Evolutionary conservation across 2,113 vertebrate species (phyloP), one percentile per base, ranked within the genome.

Genomic region (Poicephalus gulielmi): DNA sequence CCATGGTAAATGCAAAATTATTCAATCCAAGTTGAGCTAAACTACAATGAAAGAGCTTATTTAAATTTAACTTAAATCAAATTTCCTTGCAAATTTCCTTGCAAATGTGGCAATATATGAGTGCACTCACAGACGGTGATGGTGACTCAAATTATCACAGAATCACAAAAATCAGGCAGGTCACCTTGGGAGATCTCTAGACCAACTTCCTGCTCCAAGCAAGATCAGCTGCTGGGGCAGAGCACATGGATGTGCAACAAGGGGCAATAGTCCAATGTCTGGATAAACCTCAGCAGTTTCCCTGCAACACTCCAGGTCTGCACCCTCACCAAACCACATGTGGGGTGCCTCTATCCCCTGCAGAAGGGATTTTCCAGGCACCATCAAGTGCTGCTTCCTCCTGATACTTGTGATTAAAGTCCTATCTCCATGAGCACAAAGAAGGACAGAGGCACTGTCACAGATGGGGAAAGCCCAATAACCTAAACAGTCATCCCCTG

Each of bases 11-110:
- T 78, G 69, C 17, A 70, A 83, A 93, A 74, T 88, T 59, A 67
- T 47, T 81, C 50, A 86, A 27, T 49, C 47, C 43, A 79, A 70
- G 31, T 6, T 78, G 37, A 94, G 70, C 64, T 93, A 83, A 83
- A 73, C 31, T 53, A 43, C 49, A 75, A 22, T 8, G 41, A 83
- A 92, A 92, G 27, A 73, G 7, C 53, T 81, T 88, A 80, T 80
- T 92, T 74, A 86, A 92, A 92, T 95, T 57, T 92, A 90, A 90
- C 59, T n/a, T 69, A 83, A 93, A 89, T 71, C 17, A 78, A 63
- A 80, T 90, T 88, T 90, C 35, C 57, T 69, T 92, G 49, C 17
- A 81, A 63, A 80, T 92, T 88, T 90, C 39, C 49, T 77, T 93
- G 44, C 53, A 90, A 95, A 93, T 88, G 13, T 41, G 31, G 33